A percentile compares a stretch with the other conserved stretches of the same genome.
These are phyloP conservation scores for Leptinotarsa juncta DNA, from an alignment of 2,888 invertebrate species.

Conservation along the genomic window DNA sequence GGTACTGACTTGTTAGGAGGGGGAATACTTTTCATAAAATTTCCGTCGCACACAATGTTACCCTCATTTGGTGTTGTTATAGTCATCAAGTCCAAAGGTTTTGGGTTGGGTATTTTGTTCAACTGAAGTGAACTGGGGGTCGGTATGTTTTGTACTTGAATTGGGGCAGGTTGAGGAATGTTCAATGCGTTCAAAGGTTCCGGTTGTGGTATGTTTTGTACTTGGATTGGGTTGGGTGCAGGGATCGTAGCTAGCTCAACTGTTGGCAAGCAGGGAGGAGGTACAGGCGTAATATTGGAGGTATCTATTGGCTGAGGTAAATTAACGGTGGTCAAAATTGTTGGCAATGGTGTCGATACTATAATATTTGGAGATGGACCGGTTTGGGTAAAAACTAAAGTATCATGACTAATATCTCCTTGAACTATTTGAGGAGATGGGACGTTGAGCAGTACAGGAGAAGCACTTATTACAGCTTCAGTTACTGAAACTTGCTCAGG, in stretches of 20 bases:
- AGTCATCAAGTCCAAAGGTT: constrained; percentile 71
- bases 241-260: constrained; percentile 64
- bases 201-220: constrained; percentile 67
- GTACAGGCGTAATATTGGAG: constrained; percentile 50
- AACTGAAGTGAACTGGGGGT: constrained; percentile 72
- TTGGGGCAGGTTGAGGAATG: constrained; percentile 65
- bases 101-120: constrained; percentile 73
- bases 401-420: constrained; percentile 41
- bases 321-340: constrained; percentile 59
- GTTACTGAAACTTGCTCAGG: constrained; percentile 41
- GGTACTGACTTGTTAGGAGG: constrained; percentile 65
- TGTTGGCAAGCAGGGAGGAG: constrained; percentile 58
- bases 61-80: constrained; percentile 67
- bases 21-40: constrained; percentile 65
- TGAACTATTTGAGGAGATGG: constrained; percentile 63
- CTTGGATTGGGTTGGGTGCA: constrained; percentile 65
- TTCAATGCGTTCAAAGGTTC: constrained; percentile 69
- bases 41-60: constrained; percentile 58
- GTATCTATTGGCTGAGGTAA: constrained; percentile 56
- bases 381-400: constrained; percentile 43
- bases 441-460: constrained; percentile 60
- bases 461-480: constrained; percentile 58
- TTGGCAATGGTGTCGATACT: constrained; percentile 51
- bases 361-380: constrained; percentile 49
- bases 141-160: constrained; percentile 72